These are phyloP conservation scores for Acanthosepion lycidas DNA, from an alignment of 2,888 invertebrate genomes.

Conservation along the genomic window DNA sequence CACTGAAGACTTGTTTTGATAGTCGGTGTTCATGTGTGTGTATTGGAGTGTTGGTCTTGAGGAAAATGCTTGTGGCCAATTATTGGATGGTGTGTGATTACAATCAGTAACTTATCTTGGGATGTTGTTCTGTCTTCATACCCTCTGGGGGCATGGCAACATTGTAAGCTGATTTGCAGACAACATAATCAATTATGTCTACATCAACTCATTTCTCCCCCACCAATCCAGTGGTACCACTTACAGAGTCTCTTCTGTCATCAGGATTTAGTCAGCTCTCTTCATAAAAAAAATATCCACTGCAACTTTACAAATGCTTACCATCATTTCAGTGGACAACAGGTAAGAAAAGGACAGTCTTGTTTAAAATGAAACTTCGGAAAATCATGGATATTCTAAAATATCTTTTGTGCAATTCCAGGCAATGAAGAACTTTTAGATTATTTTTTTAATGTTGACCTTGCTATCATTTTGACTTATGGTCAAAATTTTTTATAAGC, in stretches of 20 bases:
- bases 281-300: background rate
- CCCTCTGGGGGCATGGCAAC: background rate
- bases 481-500: too few species aligned
- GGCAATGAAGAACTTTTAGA: too few species aligned
- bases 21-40: background rate
- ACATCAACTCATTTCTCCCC: background rate
- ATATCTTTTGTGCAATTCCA: too few species aligned
- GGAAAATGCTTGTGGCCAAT: conserved; percentile 20
- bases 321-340: too few species aligned
- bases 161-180: conserved; percentile 33
- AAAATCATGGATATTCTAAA: too few species aligned
- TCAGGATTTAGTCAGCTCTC: background rate
- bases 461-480: too few species aligned
- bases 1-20: background rate
- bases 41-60: background rate
- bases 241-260: background rate
- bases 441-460: too few species aligned
- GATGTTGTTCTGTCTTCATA: background rate
- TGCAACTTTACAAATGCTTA: too few species aligned
- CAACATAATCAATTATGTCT: background rate
- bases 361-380: too few species aligned
- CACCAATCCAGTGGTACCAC: background rate
- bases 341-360: too few species aligned
- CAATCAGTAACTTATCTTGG: conserved; percentile 9
- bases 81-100: conserved; percentile 33